phyloP scores from a whole-genome alignment of 1,140 invertebrate genomes.

The Sitobion miscanthi region DNA sequence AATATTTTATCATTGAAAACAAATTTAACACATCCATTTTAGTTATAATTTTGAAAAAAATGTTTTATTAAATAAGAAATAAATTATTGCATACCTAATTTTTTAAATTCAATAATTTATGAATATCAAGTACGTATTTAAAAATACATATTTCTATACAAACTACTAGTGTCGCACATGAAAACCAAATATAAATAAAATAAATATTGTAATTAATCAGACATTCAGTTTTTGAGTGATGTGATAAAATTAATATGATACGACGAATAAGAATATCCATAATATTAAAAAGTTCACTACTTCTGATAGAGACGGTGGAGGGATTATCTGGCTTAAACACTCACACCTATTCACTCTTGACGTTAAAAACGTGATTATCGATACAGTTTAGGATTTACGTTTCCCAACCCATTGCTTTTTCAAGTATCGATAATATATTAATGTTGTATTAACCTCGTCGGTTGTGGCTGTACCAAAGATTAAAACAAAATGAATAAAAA shows the following conservation, averaged over 20 bases:
- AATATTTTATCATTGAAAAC: too few relatives aligned
- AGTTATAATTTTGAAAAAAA: too few relatives aligned
- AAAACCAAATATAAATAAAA: neutral
- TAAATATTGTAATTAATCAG: neutral
- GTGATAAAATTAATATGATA: neutral
- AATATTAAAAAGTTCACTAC: neutral
- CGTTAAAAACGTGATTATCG: constrained; percentile 5
- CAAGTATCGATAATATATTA: neutral
- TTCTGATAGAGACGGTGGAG: neutral
- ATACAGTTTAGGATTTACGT: neutral
- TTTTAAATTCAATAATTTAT: too few relatives aligned
- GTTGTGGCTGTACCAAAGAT: neutral
- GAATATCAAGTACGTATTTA: too few relatives aligned
- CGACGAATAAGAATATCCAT: neutral
- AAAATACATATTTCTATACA: neutral
- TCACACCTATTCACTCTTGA: neutral
- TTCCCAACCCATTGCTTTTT: neutral
- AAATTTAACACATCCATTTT: too few relatives aligned
- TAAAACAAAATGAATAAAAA: neutral
- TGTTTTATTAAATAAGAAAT: too few relatives aligned
- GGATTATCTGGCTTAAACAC: neutral
- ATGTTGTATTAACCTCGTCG: neutral
- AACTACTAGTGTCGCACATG: neutral
- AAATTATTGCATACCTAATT: too few relatives aligned
- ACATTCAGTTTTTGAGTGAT: neutral